These are phyloP conservation scores for Thunnus thynnus DNA, from an alignment of 2,113 vertebrate genomes.

Conservation along the genomic window DNA sequence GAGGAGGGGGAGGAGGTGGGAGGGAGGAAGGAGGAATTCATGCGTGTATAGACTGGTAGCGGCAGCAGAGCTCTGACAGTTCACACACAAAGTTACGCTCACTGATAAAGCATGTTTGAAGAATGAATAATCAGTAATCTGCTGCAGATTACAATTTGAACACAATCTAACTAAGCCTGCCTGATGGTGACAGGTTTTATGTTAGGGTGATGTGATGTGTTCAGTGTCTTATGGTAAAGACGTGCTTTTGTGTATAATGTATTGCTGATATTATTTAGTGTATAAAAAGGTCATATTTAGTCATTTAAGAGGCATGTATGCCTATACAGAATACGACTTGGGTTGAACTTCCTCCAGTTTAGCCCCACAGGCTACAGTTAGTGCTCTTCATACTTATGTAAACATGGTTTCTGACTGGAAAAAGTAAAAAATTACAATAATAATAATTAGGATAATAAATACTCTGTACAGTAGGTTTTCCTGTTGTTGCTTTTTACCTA, in stretches of 20 bases:
- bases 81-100: not conserved
- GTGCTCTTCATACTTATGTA: too few relatives aligned
- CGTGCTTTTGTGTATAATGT: not conserved
- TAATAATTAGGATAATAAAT: too few relatives aligned
- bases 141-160: not conserved
- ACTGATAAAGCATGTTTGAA: slow-evolving; percentile 25
- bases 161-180: not conserved
- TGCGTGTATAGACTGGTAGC: slow-evolving; percentile 67
- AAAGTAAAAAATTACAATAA: not conserved
- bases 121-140: slow-evolving; percentile 32
- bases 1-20: not conserved
- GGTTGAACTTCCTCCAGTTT: not conserved
- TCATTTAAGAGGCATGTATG: not conserved
- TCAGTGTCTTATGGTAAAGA: not conserved
- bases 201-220: not conserved
- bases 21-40: slow-evolving; percentile 52
- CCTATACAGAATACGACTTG: not conserved
- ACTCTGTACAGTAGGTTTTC: too few relatives aligned
- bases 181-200: not conserved
- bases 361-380: too few relatives aligned
- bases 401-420: too few relatives aligned
- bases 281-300: not conserved
- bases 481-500: too few relatives aligned
- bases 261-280: not conserved
- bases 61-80: slow-evolving; percentile 8